phyloP scores from a whole-genome alignment of 2,113 vertebrate species.

The Patagioenas fasciata region DNA sequence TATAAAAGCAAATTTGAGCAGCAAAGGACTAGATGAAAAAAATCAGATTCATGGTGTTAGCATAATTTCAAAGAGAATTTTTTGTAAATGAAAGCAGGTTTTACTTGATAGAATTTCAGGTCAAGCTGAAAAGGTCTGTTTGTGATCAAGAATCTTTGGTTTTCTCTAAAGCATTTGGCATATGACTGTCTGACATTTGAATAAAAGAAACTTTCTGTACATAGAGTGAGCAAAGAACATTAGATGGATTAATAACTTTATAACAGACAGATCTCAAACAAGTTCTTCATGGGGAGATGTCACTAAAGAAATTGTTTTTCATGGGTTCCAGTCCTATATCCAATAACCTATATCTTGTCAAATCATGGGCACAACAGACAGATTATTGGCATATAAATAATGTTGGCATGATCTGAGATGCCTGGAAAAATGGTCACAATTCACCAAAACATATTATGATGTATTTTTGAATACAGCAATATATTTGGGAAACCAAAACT shows the following conservation, averaged over 20 bases:
- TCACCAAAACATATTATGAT: neutral
- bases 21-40: neutral
- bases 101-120: neutral
- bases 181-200: neutral
- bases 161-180: neutral
- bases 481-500: neutral
- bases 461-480: neutral
- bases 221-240: neutral
- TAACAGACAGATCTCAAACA: neutral
- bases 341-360: neutral
- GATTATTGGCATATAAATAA: neutral
- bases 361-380: neutral
- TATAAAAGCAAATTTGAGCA: neutral
- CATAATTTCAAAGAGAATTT: neutral
- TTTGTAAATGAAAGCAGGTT: neutral
- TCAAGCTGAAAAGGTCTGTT: neutral
- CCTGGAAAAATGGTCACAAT: neutral
- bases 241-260: neutral
- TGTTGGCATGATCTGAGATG: neutral
- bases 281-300: neutral
- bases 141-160: neutral
- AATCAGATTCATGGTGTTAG: neutral
- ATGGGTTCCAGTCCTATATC: neutral
- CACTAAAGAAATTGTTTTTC: neutral
- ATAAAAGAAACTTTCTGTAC: neutral